Evolutionary conservation across 2,113 vertebrate genomes (phyloP).

Genomic region (Microcebus ravelobensis): DNA sequence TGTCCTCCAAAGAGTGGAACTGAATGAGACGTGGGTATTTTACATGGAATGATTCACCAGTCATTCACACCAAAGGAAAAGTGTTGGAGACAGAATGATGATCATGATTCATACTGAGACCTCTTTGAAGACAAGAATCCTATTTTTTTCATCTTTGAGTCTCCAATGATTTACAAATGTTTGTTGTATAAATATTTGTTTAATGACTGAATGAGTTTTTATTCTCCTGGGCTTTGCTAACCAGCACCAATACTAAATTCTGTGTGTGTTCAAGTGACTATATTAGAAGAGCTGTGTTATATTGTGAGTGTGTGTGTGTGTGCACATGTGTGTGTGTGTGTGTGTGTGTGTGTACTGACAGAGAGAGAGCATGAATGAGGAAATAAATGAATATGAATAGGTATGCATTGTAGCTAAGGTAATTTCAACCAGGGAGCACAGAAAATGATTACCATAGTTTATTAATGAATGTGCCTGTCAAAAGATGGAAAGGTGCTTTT

Average conservation of each 20-base stretch:
- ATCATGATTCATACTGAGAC: constrained; percentile 30
- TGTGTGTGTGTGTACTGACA: background rate
- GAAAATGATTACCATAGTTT: constrained; percentile 43
- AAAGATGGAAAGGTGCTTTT: constrained; percentile 20
- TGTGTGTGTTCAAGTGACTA: background rate
- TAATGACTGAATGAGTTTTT: constrained; percentile 48
- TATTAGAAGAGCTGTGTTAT: background rate
- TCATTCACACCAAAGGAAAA: background rate
- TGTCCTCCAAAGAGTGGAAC: background rate
- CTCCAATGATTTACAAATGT: constrained; percentile 53
- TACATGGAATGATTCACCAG: constrained; percentile 33
- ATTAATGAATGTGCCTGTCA: background rate
- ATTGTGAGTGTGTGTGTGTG: background rate
- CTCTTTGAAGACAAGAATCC: constrained; percentile 29
- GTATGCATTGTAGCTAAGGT: background rate
- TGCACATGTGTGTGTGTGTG: background rate
- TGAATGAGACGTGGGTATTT: constrained; percentile 45
- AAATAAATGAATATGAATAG: constrained; percentile 32
- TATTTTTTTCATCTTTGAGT: constrained; percentile 26
- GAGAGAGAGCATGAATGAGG: background rate
- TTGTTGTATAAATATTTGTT: constrained; percentile 58
- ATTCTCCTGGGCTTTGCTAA: constrained; percentile 40
- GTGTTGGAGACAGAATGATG: background rate
- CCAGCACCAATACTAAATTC: background rate
- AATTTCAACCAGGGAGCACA: background rate